Conservation (phyloP, 2,797 vertebrate species). For the Spheniscus humboldti region DNA sequence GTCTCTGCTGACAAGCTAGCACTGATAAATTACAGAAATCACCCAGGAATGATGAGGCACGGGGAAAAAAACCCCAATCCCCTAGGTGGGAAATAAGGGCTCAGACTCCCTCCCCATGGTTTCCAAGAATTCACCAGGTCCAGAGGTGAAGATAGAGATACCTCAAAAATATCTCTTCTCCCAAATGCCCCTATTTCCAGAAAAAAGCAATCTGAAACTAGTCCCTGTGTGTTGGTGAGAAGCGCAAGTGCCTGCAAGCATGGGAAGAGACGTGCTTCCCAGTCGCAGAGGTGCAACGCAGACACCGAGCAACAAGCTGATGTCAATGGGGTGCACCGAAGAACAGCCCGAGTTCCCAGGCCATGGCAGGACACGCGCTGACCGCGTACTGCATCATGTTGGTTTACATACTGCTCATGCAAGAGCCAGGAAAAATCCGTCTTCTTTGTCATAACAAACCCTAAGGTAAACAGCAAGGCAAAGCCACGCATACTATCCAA, state of each 20-base stretch:
- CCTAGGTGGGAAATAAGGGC: neutral
- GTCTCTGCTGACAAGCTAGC: conserved; percentile 27
- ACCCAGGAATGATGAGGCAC: conserved; percentile 9
- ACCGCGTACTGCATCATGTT: neutral
- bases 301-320: neutral
- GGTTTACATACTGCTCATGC: neutral
- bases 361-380: neutral
- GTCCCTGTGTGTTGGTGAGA: neutral
- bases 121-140: neutral
- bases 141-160: neutral
- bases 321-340: neutral
- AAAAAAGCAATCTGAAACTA: neutral
- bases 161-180: neutral
- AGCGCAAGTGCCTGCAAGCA: neutral
- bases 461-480: conserved; percentile 63
- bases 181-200: neutral
- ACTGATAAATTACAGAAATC: conserved; percentile 55
- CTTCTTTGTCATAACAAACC: conserved; percentile 62
- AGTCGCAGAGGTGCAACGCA: neutral
- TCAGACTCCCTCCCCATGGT: neutral
- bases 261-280: neutral
- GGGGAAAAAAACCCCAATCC: neutral
- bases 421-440: conserved; percentile 54
- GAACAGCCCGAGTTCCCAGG: neutral
- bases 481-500: neutral